Percentiles rank a stretch among this genome's conserved stretches.
Conservation (phyloP, 1,140 invertebrate genomes). For the Macrosteles quadrilineatus region DNA sequence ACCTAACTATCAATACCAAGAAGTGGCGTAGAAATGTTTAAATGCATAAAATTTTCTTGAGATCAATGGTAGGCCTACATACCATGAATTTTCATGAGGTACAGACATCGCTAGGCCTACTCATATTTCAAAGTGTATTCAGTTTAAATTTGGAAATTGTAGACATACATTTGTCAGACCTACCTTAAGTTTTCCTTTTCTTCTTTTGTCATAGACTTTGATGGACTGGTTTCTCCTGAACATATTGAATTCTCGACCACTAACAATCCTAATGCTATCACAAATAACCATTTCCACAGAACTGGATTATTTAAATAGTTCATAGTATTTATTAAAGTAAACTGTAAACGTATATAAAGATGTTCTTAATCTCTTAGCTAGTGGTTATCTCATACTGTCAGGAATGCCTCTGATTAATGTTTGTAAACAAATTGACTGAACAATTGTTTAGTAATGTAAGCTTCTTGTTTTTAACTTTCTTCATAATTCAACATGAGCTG, state of each 20-base stretch:
- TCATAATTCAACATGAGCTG: background rate
- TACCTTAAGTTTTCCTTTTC: slow-evolving; percentile 4
- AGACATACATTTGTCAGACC: too few relatives aligned
- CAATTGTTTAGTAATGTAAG: background rate
- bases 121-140: too few relatives aligned
- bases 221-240: background rate
- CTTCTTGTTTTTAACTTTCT: background rate
- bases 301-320: background rate
- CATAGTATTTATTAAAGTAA: background rate
- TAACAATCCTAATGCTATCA: background rate
- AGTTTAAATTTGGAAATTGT: too few relatives aligned
- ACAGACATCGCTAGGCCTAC: too few relatives aligned
- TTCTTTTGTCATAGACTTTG: slow-evolving; percentile 14
- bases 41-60: too few relatives aligned
- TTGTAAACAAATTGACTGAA: background rate
- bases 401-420: background rate
- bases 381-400: slow-evolving; percentile 9
- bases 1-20: too few relatives aligned
- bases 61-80: too few relatives aligned
- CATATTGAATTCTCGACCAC: background rate
- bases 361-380: background rate
- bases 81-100: too few relatives aligned
- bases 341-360: background rate
- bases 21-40: too few relatives aligned
- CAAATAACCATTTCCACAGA: background rate